phyloP scores from a whole-genome alignment of 2,797 vertebrate species.

The Cryptoprocta ferox region DNA sequence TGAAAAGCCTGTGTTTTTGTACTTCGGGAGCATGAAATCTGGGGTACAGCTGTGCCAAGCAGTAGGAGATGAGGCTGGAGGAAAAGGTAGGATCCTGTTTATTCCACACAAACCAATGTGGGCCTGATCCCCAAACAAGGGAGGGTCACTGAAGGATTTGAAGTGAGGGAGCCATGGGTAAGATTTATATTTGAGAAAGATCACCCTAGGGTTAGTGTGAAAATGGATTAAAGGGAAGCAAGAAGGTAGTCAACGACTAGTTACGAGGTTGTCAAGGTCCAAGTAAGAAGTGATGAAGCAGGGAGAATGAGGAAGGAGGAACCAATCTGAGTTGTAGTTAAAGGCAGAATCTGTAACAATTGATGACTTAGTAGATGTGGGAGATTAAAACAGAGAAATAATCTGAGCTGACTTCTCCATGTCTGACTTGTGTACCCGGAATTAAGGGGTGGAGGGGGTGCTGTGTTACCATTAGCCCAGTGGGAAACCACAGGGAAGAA shows the following conservation, averaged over 20 bases:
- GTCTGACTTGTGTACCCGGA: background rate
- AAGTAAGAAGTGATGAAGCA: background rate
- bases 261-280: background rate
- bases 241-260: background rate
- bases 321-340: background rate
- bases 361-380: background rate
- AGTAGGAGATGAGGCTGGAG: background rate
- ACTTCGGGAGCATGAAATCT: background rate
- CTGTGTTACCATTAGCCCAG: background rate
- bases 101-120: background rate
- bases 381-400: background rate
- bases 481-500: background rate
- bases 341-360: background rate
- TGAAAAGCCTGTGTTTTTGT: background rate
- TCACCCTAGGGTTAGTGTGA: background rate
- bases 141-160: background rate
- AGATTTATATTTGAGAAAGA: constrained; percentile 27
- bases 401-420: background rate
- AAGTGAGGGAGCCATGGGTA: background rate
- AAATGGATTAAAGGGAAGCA: background rate
- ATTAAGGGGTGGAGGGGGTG: background rate
- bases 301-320: background rate
- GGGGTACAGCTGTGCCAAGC: background rate
- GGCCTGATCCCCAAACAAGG: background rate
- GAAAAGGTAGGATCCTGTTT: background rate